These are phyloP conservation scores for Dromiciops gliroides DNA, from an alignment of 2,113 vertebrate species.

Conservation along the genomic window DNA sequence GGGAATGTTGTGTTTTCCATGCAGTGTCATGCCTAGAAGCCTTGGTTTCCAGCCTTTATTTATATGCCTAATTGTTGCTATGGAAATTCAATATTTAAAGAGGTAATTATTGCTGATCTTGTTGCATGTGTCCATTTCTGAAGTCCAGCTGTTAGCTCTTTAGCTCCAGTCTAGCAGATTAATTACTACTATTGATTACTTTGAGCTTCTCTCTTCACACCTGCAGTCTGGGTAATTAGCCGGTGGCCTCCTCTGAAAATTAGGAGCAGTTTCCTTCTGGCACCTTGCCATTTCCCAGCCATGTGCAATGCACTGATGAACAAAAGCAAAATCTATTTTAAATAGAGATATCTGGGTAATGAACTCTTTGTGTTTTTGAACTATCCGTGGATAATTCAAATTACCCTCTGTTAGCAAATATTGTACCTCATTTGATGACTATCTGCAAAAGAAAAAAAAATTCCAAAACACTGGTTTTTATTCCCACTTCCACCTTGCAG, in stretches of 20 bases:
- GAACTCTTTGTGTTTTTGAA: slow-evolving; percentile 85
- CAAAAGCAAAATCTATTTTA: slow-evolving; percentile 88
- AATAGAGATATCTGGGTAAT: slow-evolving; percentile 87
- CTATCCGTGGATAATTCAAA: slow-evolving; percentile 81
- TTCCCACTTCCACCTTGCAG: slow-evolving; percentile 65
- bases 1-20: slow-evolving; percentile 84
- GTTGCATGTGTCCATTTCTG: slow-evolving; percentile 91
- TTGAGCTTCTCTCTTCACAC: slow-evolving; percentile 91
- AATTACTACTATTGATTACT: slow-evolving; percentile 94
- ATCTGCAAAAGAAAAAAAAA: slow-evolving; percentile 61
- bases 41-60: slow-evolving; percentile 87
- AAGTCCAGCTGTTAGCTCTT: slow-evolving; percentile 93
- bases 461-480: slow-evolving; percentile 65
- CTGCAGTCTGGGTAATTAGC: slow-evolving; percentile 92
- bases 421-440: slow-evolving; percentile 76
- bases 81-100: slow-evolving; percentile 93
- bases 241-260: slow-evolving; percentile 90
- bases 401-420: slow-evolving; percentile 83
- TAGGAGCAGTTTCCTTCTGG: slow-evolving; percentile 90
- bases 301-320: slow-evolving; percentile 84
- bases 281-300: slow-evolving; percentile 88
- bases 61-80: slow-evolving; percentile 91
- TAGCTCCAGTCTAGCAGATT: slow-evolving; percentile 92
- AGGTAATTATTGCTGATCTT: slow-evolving; percentile 92
- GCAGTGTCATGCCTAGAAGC: slow-evolving; percentile 82